phyloP scores from a whole-genome alignment of 64 coral and sea anemone genomes.

The Actinia equina region DNA sequence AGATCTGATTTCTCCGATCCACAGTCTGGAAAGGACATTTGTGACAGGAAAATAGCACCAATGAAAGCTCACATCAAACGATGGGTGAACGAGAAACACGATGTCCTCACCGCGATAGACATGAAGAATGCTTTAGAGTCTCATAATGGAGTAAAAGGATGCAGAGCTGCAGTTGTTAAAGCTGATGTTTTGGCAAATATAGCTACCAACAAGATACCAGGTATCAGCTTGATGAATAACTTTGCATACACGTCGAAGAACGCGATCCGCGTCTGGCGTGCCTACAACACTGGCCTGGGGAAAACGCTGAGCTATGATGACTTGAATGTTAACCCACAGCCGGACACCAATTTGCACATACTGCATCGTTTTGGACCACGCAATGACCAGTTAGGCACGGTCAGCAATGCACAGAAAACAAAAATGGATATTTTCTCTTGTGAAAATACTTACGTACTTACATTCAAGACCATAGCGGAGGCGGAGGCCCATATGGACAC shows the following conservation, averaged over 20 bases:
- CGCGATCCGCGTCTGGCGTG: background rate
- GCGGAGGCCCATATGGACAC: slow-evolving; percentile 28
- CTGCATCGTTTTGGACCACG: slow-evolving; percentile 25
- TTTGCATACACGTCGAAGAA: slow-evolving; percentile 1
- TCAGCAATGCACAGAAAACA: slow-evolving; percentile 9
- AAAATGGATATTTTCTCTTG: slow-evolving; percentile 19
- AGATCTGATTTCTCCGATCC: slow-evolving; percentile 56
- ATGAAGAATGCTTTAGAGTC: slow-evolving; percentile 39
- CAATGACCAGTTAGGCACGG: slow-evolving; percentile 24
- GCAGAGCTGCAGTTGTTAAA: background rate
- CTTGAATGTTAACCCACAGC: slow-evolving; percentile 31
- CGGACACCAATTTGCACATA: slow-evolving; percentile 36
- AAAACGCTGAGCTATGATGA: background rate
- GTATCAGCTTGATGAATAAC: background rate
- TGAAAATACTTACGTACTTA: slow-evolving; percentile 36
- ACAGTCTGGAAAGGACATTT: slow-evolving; percentile 51
- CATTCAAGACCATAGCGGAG: slow-evolving; percentile 29
- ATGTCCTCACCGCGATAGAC: slow-evolving; percentile 29
- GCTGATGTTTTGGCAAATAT: background rate
- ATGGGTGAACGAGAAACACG: slow-evolving; percentile 49
- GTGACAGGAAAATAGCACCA: slow-evolving; percentile 34
- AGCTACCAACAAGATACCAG: slow-evolving; percentile 10
- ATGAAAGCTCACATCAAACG: slow-evolving; percentile 43
- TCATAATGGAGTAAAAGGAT: slow-evolving; percentile 45
- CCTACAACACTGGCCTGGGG: slow-evolving; percentile 5